A percentile compares a stretch with the other conserved stretches of the same genome.
Evolutionary conservation across 2,797 vertebrate genomes (phyloP).

Genomic region (Sebastes vulpes): DNA sequence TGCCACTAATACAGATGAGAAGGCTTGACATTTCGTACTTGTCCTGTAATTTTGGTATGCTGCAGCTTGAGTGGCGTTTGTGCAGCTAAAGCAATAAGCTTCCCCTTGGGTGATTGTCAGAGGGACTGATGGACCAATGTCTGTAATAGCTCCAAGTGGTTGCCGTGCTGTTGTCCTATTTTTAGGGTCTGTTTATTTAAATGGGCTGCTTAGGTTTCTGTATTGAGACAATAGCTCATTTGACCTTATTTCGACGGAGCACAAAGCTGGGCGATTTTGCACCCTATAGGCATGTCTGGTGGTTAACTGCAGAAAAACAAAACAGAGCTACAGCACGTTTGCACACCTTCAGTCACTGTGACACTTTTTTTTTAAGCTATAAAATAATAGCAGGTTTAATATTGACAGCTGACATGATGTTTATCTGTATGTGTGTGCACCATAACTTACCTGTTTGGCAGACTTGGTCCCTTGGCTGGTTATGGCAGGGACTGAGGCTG

Average conservation of each 20-base stretch:
- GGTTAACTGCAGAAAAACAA: slow-evolving; percentile 18
- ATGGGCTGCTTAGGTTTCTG: slow-evolving; percentile 73
- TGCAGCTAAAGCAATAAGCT: slow-evolving; percentile 78
- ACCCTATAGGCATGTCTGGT: not conserved
- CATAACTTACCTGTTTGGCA: slow-evolving; percentile 81
- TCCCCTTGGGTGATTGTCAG: slow-evolving; percentile 77
- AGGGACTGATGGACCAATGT: slow-evolving; percentile 79
- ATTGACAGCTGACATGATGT: not conserved
- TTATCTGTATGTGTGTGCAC: not conserved
- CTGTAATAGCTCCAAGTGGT: slow-evolving; percentile 78
- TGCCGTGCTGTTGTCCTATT: slow-evolving; percentile 82
- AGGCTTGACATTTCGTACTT: slow-evolving; percentile 82
- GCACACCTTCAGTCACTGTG: not conserved
- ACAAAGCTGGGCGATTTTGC: slow-evolving; percentile 37
- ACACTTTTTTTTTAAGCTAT: not conserved
- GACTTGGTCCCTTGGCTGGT: slow-evolving; percentile 70
- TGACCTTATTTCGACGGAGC: slow-evolving; percentile 69
- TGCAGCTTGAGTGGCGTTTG: slow-evolving; percentile 75
- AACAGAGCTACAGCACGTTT: slow-evolving; percentile 16
- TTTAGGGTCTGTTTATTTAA: slow-evolving; percentile 80
- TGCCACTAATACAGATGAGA: slow-evolving; percentile 82
- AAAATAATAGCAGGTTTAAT: slow-evolving; percentile 6
- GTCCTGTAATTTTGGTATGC: slow-evolving; percentile 81
- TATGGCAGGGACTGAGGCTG: slow-evolving; percentile 45
- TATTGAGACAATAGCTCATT: slow-evolving; percentile 73